Evolutionary conservation across 2,888 invertebrate genomes (phyloP).

Genomic region (Drosophila peninsularis): DNA sequence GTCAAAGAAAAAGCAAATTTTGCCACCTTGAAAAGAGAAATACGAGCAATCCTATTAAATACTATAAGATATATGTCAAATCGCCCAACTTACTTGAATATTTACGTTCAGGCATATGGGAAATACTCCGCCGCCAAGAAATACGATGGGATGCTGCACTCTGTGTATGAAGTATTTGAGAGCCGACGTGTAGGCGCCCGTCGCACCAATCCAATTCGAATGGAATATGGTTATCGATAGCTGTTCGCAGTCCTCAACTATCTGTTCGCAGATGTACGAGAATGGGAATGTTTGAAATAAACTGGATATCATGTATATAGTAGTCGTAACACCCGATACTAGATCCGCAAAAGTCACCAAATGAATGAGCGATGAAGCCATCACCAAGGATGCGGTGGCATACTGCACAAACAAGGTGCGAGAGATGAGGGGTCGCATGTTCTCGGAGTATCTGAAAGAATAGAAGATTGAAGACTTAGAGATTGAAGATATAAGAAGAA

Average conservation of each 20-base stretch:
- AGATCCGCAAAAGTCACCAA: slow-evolving; percentile 7
- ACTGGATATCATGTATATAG: neutral
- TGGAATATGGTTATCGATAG: slow-evolving; percentile 1
- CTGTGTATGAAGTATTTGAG: slow-evolving; percentile 3
- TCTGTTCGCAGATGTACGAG: slow-evolving; percentile 6
- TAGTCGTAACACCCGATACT: slow-evolving; percentile 1
- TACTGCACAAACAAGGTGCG: slow-evolving; percentile 1
- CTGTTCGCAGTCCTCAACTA: neutral
- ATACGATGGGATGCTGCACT: neutral
- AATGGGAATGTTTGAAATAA: slow-evolving; percentile 4
- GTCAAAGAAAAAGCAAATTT: slow-evolving; percentile 7
- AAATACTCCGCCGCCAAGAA: slow-evolving; percentile 2
- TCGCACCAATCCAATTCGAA: slow-evolving; percentile 4
- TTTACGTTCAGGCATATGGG: slow-evolving; percentile 7
- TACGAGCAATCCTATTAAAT: neutral
- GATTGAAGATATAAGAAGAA: neutral
- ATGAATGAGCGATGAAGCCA: slow-evolving; percentile 1
- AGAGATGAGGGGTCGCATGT: slow-evolving; percentile 4
- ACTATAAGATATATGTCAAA: neutral
- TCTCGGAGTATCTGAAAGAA: neutral
- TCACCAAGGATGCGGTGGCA: slow-evolving; percentile 2
- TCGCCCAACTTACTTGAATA: neutral
- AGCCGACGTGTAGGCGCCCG: slow-evolving; percentile 2
- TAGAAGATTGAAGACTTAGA: neutral
- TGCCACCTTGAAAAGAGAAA: neutral